phyloP scores from a whole-genome alignment of 2,797 vertebrate genomes.

The Megaceryle alcyon region DNA sequence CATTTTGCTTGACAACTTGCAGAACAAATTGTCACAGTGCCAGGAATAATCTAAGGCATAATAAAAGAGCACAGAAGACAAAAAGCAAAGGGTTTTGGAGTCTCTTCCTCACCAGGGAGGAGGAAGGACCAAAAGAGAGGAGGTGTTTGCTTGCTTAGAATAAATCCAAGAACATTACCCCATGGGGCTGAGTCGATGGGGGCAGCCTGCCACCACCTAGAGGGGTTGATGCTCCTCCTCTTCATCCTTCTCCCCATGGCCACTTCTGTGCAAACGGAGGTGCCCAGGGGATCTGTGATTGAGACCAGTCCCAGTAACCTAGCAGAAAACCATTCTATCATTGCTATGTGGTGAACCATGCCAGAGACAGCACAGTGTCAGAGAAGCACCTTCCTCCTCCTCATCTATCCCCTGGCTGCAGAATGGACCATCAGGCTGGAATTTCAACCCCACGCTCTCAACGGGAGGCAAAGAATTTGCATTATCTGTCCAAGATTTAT shows the following conservation, averaged over 20 bases:
- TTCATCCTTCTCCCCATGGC: background rate
- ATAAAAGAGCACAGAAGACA: background rate
- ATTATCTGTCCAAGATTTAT: too few species aligned
- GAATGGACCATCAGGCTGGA: accelerated
- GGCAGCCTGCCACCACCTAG: background rate
- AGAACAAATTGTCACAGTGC: slow-evolving; percentile 42
- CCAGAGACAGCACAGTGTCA: background rate
- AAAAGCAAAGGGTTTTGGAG: background rate
- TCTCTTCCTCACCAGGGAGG: background rate
- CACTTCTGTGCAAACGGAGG: background rate
- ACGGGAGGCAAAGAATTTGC: too few species aligned
- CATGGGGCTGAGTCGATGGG: background rate
- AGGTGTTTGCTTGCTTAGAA: background rate
- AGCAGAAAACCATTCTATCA: background rate
- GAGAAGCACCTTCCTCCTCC: background rate
- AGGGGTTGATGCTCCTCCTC: background rate
- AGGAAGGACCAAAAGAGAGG: background rate
- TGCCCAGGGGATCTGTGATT: background rate
- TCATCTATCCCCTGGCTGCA: too few species aligned
- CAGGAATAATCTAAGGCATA: slow-evolving; percentile 7
- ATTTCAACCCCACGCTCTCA: background rate
- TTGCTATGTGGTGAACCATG: background rate
- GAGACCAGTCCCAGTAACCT: background rate
- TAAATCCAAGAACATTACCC: background rate
- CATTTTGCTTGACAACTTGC: slow-evolving; percentile 56